These are phyloP conservation scores for Spinibarbus caldwelli DNA, from an alignment of 2,797 vertebrate genomes.

Conservation along the genomic window DNA sequence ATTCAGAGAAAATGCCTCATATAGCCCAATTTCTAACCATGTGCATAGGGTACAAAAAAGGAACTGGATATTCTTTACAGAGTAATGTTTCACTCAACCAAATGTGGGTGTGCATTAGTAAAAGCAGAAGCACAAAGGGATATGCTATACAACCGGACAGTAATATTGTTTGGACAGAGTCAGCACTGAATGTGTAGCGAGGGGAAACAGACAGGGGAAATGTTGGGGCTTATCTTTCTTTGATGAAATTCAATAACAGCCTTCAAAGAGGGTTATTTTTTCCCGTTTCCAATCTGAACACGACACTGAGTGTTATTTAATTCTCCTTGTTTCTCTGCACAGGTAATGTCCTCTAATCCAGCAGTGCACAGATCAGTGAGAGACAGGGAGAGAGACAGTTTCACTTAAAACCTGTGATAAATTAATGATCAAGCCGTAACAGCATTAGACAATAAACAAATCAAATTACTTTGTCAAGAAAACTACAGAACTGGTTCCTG, in stretches of 20 bases:
- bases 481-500: not conserved
- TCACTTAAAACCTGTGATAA: constrained; percentile 19
- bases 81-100: not conserved
- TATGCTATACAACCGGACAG: not conserved
- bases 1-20: not conserved
- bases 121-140: not conserved
- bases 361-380: not conserved
- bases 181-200: constrained; percentile 42
- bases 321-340: constrained; percentile 71
- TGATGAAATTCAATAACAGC: constrained; percentile 63
- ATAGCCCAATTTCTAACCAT: not conserved
- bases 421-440: constrained; percentile 13
- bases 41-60: not conserved
- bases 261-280: constrained; percentile 69
- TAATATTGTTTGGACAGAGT: constrained; percentile 52
- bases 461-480: constrained; percentile 22
- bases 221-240: constrained; percentile 50
- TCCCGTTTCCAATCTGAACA: constrained; percentile 64
- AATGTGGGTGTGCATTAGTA: not conserved
- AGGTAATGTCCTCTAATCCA: constrained; percentile 75
- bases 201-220: constrained; percentile 9
- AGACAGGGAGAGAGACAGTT: constrained; percentile 20
- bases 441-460: constrained; percentile 23
- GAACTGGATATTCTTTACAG: not conserved
- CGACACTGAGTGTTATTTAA: constrained; percentile 68